These are phyloP conservation scores for Euglossa dilemma DNA, from an alignment of 1,140 invertebrate genomes.

Conservation along the genomic window DNA sequence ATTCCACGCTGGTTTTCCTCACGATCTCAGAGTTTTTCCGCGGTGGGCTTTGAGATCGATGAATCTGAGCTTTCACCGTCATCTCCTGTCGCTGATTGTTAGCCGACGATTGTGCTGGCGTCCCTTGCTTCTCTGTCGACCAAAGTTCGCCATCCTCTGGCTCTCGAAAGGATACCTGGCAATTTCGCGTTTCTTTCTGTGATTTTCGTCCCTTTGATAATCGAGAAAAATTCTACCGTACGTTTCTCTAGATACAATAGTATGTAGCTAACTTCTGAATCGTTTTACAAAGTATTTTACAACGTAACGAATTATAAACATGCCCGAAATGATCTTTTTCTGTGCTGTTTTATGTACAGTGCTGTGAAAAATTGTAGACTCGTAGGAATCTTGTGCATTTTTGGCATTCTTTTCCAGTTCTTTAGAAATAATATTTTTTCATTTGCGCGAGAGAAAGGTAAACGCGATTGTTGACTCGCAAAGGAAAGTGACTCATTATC, in stretches of 20 bases:
- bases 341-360: conserved; percentile 31
- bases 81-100: conserved; percentile 76
- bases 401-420: neutral
- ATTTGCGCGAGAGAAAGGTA: neutral
- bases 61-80: conserved; percentile 83
- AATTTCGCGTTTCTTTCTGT: neutral
- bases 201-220: neutral
- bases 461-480: neutral
- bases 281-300: conserved; percentile 9
- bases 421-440: neutral
- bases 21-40: conserved; percentile 71
- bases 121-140: conserved; percentile 71
- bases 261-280: neutral
- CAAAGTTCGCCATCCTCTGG: conserved; percentile 75
- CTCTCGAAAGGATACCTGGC: conserved; percentile 73
- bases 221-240: neutral
- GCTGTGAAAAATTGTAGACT: conserved; percentile 6
- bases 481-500: neutral
- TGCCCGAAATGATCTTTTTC: conserved; percentile 4
- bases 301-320: conserved; percentile 3
- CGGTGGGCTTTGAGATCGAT: conserved; percentile 80
- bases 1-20: conserved; percentile 75
- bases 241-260: neutral
- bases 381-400: neutral
- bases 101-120: conserved; percentile 66